phyloP scores from a whole-genome alignment of 2,888 invertebrate species.

The Brassicogethes aeneus region DNA sequence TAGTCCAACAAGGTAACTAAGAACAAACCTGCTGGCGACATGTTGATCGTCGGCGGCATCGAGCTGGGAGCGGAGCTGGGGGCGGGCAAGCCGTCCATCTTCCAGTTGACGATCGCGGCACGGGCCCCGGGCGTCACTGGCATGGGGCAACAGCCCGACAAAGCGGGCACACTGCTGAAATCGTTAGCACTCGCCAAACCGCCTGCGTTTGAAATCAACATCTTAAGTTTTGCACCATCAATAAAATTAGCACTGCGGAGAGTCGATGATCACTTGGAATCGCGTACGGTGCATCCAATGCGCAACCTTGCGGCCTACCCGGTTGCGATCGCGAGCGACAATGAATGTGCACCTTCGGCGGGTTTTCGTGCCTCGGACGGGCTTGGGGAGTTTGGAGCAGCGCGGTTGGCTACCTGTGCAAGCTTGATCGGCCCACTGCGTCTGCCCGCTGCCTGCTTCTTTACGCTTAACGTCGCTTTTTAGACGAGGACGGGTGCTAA shows the following conservation, averaged over 20 bases:
- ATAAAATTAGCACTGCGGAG: too few species aligned
- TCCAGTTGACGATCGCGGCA: slow-evolving; percentile 43
- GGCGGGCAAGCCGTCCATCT: slow-evolving; percentile 52
- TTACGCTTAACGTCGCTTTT: slow-evolving; percentile 32
- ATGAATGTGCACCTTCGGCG: slow-evolving; percentile 39
- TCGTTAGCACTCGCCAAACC: slow-evolving; percentile 46
- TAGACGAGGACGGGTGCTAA: slow-evolving; percentile 19
- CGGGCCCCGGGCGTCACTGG: slow-evolving; percentile 46
- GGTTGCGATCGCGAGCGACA: too few species aligned
- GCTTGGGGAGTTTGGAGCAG: slow-evolving; percentile 18
- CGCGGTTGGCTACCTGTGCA: slow-evolving; percentile 40
- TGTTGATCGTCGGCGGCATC: slow-evolving; percentile 43
- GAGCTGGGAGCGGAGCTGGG: slow-evolving; percentile 46
- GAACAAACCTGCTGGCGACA: slow-evolving; percentile 49
- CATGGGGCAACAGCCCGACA: slow-evolving; percentile 43
- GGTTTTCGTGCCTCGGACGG: slow-evolving; percentile 29
- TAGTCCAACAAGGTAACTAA: too few species aligned
- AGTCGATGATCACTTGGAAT: too few species aligned
- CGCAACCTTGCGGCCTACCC: too few species aligned
- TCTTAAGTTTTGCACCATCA: slow-evolving; percentile 33
- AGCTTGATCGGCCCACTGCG: slow-evolving; percentile 40
- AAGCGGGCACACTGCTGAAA: slow-evolving; percentile 38
- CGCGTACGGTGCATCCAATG: too few species aligned
- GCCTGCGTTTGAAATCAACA: slow-evolving; percentile 58
- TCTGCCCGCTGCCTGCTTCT: slow-evolving; percentile 38